A percentile compares a stretch with the other conserved stretches of the same genome.
Conservation (phyloP, 2,888 invertebrate species). For the Eupithecia dodoneata region DNA sequence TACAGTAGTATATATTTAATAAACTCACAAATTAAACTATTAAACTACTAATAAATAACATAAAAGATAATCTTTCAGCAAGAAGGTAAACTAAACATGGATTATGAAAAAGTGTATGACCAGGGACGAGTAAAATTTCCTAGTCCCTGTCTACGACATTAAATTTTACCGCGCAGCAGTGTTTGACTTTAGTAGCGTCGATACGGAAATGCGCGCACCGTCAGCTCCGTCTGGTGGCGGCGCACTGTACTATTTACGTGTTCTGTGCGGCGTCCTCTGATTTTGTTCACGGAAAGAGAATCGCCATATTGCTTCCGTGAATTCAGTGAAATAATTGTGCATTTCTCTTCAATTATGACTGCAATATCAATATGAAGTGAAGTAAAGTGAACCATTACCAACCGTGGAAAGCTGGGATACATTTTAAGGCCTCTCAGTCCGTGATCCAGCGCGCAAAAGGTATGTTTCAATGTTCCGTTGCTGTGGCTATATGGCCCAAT, state of each 20-base stretch:
- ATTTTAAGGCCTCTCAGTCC: slow-evolving; percentile 63
- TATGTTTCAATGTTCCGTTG: slow-evolving; percentile 81
- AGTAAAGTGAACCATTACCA: slow-evolving; percentile 68
- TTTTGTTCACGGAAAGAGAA: slow-evolving; percentile 83
- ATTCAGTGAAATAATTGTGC: slow-evolving; percentile 78
- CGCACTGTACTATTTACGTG: slow-evolving; percentile 82
- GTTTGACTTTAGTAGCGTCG: slow-evolving; percentile 60
- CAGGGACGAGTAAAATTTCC: no score
- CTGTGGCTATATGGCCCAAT: slow-evolving; percentile 85
- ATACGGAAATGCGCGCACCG: slow-evolving; percentile 70
- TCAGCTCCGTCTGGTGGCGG: slow-evolving; percentile 71
- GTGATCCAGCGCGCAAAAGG: slow-evolving; percentile 73
- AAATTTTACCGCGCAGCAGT: slow-evolving; percentile 53
- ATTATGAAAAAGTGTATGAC: no score
- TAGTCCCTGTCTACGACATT: neutral
- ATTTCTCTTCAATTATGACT: slow-evolving; percentile 82
- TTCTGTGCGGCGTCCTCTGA: slow-evolving; percentile 82
- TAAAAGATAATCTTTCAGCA: no score
- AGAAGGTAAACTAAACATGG: no score
- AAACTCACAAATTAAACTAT: no score
- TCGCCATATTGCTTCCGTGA: slow-evolving; percentile 85
- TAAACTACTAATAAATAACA: no score
- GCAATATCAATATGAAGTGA: slow-evolving; percentile 80
- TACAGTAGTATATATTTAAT: no score
- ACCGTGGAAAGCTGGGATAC: slow-evolving; percentile 61